Conservation (phyloP, 2,113 vertebrate genomes). For the Anser brachyrhynchus region DNA sequence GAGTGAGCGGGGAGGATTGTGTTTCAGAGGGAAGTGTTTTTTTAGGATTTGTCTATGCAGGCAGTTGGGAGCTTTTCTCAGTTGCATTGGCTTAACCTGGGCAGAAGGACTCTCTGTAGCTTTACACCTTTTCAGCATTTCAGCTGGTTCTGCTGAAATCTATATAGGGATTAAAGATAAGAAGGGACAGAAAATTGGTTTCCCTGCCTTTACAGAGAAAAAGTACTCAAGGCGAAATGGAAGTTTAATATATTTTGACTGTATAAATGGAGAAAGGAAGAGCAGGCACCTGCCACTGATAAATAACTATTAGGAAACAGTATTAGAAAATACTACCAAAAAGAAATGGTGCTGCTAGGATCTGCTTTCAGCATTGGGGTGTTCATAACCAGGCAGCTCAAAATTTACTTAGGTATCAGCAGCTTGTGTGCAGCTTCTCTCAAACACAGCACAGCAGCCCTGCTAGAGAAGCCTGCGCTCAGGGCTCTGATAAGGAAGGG, state of each 20-base stretch:
- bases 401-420: not conserved
- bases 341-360: conserved; percentile 13
- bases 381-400: not conserved
- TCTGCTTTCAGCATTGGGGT: not conserved
- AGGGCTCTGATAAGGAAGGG: not conserved
- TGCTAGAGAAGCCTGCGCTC: not conserved
- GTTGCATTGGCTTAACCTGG: not conserved
- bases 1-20: not conserved
- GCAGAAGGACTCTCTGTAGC: not conserved
- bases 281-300: conserved; percentile 37
- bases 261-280: not conserved
- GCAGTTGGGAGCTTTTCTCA: conserved; percentile 35
- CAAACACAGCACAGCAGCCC: not conserved
- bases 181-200: not conserved
- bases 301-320: conserved; percentile 51
- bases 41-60: conserved; percentile 52
- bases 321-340: conserved; percentile 31
- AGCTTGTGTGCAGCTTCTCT: not conserved
- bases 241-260: not conserved
- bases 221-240: not conserved
- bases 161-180: not conserved
- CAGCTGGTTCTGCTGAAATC: conserved; percentile 23
- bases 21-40: conserved; percentile 58
- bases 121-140: conserved; percentile 51
- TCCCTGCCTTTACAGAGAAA: not conserved